Evolutionary conservation across 2,797 vertebrate genomes (phyloP).

Genomic region (Sebastes vulpes): DNA sequence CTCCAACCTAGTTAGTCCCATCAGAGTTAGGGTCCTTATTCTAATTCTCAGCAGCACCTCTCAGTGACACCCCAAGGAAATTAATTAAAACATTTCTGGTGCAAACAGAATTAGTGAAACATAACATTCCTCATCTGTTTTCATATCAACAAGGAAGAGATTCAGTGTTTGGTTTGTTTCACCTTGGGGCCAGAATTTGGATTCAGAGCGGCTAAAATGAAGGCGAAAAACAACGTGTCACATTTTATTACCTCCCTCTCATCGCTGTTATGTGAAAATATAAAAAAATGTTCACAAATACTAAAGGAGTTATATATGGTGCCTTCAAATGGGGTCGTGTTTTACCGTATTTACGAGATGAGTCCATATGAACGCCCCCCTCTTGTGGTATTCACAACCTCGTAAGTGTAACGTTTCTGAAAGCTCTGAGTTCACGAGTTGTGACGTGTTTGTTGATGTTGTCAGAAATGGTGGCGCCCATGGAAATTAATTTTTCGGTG

Average conservation of each 20-base stretch:
- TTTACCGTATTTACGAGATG: background rate
- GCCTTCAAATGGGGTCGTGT: background rate
- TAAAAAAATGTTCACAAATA: background rate
- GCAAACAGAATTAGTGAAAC: background rate
- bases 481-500: too few species aligned
- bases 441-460: too few species aligned
- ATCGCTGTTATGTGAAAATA: background rate
- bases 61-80: background rate
- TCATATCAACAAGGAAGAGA: background rate
- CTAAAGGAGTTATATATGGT: background rate
- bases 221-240: background rate
- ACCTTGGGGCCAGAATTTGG: background rate
- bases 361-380: accelerated
- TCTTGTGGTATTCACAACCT: too few species aligned
- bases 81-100: slow-evolving; percentile 4
- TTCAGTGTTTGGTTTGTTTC: slow-evolving; percentile 19
- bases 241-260: background rate
- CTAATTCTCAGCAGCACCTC: background rate
- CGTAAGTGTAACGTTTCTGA: accelerated
- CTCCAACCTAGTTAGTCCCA: background rate
- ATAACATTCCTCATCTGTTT: background rate
- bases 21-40: background rate
- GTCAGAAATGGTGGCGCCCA: background rate
- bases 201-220: background rate
- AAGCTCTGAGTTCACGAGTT: background rate